Evolutionary conservation across 2,113 vertebrate species (phyloP).

Genomic region (Eira barbara): DNA sequence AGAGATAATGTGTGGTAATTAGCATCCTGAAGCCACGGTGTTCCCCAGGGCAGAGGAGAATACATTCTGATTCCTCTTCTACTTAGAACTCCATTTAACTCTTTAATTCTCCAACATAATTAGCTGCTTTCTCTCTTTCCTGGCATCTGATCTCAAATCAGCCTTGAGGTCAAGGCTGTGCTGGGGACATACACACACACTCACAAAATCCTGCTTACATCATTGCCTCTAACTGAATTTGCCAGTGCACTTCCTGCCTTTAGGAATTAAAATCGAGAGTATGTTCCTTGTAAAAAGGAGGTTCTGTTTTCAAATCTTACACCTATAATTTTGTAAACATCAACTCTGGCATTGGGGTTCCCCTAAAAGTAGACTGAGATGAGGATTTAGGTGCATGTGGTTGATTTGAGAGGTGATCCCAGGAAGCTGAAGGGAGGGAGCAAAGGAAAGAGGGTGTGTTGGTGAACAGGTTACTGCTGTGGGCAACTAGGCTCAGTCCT

Average conservation of each 20-base stretch:
- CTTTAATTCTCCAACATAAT: slow-evolving; percentile 12
- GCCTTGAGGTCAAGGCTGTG: not conserved
- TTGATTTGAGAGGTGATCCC: not conserved
- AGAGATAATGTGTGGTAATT: not conserved
- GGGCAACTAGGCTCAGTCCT: not conserved
- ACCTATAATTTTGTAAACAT: not conserved
- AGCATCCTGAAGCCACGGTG: not conserved
- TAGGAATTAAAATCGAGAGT: not conserved
- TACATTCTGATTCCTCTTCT: not conserved
- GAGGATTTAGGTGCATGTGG: not conserved
- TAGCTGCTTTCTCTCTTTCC: not conserved
- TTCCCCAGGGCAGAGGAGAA: not conserved
- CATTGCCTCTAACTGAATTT: not conserved
- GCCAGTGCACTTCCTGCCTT: not conserved
- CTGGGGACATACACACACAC: not conserved
- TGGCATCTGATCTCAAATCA: slow-evolving; percentile 20
- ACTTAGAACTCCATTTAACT: not conserved
- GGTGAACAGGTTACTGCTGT: not conserved
- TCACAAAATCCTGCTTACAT: not conserved
- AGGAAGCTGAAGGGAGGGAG: not conserved
- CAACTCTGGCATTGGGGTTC: not conserved
- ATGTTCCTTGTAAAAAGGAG: not conserved
- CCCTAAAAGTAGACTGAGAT: not conserved
- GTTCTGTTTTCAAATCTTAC: not conserved
- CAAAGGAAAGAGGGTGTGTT: not conserved